A percentile compares a stretch with the other conserved stretches of the same genome.
phyloP scores from a whole-genome alignment of 2,797 vertebrate species.

The Paedocypris micromegethes region DNA sequence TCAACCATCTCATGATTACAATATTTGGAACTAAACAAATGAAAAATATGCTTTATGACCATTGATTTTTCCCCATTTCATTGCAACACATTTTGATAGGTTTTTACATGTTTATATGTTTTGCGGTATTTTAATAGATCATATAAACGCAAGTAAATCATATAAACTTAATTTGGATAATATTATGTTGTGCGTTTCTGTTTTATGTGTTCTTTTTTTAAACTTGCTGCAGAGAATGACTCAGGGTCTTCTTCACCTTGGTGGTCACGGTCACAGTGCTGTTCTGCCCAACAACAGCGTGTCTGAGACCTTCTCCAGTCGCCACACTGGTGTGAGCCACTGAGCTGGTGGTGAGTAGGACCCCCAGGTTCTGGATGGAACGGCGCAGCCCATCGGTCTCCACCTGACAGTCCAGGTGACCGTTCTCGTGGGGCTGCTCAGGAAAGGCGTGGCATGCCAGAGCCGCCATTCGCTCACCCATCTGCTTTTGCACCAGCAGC shows the following conservation, averaged over 20 bases:
- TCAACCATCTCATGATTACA: no score
- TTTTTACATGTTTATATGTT: no score
- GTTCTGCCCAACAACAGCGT: slow-evolving; percentile 83
- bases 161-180: no score
- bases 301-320: slow-evolving; percentile 86
- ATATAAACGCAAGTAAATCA: no score
- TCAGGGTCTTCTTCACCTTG: slow-evolving; percentile 57
- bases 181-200: no score
- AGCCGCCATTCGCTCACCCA: slow-evolving; percentile 84
- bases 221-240: neutral
- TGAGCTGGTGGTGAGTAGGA: slow-evolving; percentile 85
- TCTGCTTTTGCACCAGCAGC: slow-evolving; percentile 90
- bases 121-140: no score
- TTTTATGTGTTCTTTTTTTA: no score
- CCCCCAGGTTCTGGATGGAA: slow-evolving; percentile 89
- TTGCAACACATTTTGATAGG: no score
- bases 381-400: slow-evolving; percentile 86
- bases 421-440: slow-evolving; percentile 86
- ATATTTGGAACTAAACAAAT: no score
- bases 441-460: slow-evolving; percentile 84
- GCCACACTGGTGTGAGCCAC: slow-evolving; percentile 86
- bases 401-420: slow-evolving; percentile 83
- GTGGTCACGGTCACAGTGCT: slow-evolving; percentile 87
- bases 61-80: no score
- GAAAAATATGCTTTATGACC: no score